Conservation (phyloP, 1,140 invertebrate species). For the Lepidurus packardi region DNA sequence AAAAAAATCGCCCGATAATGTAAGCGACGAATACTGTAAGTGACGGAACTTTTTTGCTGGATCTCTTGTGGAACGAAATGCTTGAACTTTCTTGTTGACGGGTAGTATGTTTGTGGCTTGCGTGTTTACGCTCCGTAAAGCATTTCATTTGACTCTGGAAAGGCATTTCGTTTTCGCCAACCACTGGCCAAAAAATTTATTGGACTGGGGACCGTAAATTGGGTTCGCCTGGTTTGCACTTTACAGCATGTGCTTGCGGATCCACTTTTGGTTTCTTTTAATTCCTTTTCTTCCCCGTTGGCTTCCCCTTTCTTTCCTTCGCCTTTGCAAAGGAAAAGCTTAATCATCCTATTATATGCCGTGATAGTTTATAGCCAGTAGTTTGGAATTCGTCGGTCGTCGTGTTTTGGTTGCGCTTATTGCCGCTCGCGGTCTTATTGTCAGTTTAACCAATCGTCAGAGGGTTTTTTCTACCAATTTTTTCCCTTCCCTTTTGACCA, state of each 20-base stretch:
- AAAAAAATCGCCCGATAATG: neutral
- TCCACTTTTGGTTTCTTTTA: neutral
- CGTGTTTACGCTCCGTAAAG: conserved; percentile 5
- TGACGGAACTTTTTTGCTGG: too few relatives aligned
- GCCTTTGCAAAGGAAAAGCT: neutral
- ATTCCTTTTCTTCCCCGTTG: neutral
- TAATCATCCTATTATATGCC: neutral
- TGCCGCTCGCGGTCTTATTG: neutral
- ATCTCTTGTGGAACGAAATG: too few relatives aligned
- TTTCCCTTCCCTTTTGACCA: neutral
- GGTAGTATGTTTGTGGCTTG: neutral
- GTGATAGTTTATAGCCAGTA: neutral
- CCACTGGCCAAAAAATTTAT: neutral
- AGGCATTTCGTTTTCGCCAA: conserved; percentile 1
- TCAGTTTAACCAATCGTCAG: neutral
- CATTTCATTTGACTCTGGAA: neutral
- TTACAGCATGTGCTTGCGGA: neutral
- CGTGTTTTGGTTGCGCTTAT: conserved; percentile 4
- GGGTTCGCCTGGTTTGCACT: neutral
- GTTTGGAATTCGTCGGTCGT: neutral
- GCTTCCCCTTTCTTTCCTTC: neutral
- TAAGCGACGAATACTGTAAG: neutral
- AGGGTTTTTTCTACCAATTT: neutral
- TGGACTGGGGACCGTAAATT: neutral
- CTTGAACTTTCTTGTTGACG: too few relatives aligned